Evolutionary conservation across 2,888 invertebrate species (phyloP).

Genomic region (Scaptomyza polygonia): DNA sequence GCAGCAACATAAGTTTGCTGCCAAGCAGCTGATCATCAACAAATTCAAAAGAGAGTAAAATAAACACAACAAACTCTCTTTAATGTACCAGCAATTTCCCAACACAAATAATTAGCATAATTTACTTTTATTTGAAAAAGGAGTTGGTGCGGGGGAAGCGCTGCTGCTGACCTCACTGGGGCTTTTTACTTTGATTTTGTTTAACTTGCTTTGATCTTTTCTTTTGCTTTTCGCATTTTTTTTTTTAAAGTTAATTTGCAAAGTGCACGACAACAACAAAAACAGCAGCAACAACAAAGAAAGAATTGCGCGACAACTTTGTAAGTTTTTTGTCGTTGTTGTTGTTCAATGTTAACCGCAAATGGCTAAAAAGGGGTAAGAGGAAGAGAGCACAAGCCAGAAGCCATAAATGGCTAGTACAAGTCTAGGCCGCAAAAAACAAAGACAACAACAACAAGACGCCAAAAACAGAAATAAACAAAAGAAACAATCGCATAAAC

Average conservation of each 20-base stretch:
- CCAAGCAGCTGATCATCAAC: slow-evolving; percentile 6
- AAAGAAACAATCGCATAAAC: slow-evolving; percentile 28
- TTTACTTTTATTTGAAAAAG: slow-evolving; percentile 49
- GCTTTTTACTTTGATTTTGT: slow-evolving; percentile 28
- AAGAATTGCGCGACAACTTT: background rate
- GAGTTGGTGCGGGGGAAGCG: slow-evolving; percentile 7
- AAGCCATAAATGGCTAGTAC: slow-evolving; percentile 79
- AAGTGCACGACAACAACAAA: slow-evolving; percentile 52
- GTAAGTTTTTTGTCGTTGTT: background rate
- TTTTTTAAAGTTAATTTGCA: slow-evolving; percentile 70
- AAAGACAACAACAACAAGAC: slow-evolving; percentile 30
- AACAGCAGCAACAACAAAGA: background rate
- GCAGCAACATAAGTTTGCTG: background rate
- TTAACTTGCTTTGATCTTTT: slow-evolving; percentile 1
- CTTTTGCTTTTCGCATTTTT: slow-evolving; percentile 44
- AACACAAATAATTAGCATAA: slow-evolving; percentile 69
- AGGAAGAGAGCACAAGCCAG: slow-evolving; percentile 41
- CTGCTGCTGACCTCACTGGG: slow-evolving; percentile 58
- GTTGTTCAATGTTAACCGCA: slow-evolving; percentile 70
- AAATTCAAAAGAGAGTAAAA: background rate
- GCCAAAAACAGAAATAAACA: slow-evolving; percentile 57
- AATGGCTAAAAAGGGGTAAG: slow-evolving; percentile 2
- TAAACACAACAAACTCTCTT: background rate
- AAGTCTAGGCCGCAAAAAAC: slow-evolving; percentile 64
- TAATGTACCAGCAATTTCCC: slow-evolving; percentile 38